A percentile compares a stretch with the other conserved stretches of the same genome.
Conservation (phyloP, 2,888 invertebrate genomes). For the Xestoiulus laeticollis region DNA sequence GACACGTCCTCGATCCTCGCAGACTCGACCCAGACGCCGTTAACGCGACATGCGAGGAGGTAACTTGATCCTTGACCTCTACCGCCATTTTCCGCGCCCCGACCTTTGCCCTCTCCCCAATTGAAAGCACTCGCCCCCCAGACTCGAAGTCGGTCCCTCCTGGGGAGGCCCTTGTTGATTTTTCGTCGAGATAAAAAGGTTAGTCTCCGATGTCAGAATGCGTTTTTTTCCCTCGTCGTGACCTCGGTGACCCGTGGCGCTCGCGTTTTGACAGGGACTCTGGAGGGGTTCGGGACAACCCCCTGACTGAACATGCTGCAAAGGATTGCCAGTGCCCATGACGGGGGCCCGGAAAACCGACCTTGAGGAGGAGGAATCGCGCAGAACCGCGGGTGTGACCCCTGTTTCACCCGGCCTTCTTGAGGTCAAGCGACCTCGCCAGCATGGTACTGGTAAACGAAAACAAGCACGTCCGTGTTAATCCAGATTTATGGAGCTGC, state of each 20-base stretch:
- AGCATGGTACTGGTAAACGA: too few relatives aligned
- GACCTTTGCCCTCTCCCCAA: slow-evolving; percentile 14
- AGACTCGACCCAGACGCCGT: not conserved
- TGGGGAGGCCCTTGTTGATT: slow-evolving; percentile 18
- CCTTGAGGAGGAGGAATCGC: too few relatives aligned
- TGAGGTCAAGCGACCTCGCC: too few relatives aligned
- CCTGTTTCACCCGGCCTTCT: too few relatives aligned
- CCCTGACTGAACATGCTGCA: not conserved
- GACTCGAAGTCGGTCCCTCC: not conserved
- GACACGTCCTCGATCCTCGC: not conserved
- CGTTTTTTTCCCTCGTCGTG: not conserved
- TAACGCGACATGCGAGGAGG: slow-evolving; percentile 2
- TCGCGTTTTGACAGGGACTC: not conserved
- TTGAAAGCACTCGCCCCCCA: not conserved
- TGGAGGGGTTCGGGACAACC: not conserved
- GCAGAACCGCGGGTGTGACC: too few relatives aligned
- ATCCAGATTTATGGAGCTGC: too few relatives aligned
- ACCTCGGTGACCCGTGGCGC: not conserved
- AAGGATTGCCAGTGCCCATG: not conserved
- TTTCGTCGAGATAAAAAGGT: not conserved
- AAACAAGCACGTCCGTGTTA: too few relatives aligned
- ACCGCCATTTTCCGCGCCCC: not conserved
- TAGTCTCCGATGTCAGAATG: not conserved
- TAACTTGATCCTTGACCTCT: slow-evolving; percentile 7
- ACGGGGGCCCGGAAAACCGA: too few relatives aligned